Evolutionary conservation across 2,113 vertebrate genomes (phyloP).

Genomic region (Hydrolagus affinis): DNA sequence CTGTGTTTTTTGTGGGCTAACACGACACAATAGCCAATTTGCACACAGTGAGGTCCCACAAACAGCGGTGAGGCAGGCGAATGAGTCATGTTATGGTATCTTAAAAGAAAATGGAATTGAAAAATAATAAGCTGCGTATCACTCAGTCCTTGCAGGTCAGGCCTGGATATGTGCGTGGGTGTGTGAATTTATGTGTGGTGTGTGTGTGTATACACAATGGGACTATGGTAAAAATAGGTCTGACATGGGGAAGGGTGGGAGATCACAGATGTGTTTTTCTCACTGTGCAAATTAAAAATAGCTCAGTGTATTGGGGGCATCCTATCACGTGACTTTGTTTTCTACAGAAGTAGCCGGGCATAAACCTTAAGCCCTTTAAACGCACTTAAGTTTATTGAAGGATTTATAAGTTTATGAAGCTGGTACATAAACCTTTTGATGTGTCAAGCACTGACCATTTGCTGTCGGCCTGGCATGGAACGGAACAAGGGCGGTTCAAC

Average conservation of each 20-base stretch:
- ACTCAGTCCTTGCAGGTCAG: too few relatives aligned
- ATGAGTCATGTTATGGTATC: too few relatives aligned
- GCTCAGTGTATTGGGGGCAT: background rate
- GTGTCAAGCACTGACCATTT: background rate
- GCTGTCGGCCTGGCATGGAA: background rate
- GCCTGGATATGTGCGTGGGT: too few relatives aligned
- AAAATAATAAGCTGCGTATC: background rate
- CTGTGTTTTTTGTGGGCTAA: too few relatives aligned
- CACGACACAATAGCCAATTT: too few relatives aligned
- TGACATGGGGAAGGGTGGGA: background rate
- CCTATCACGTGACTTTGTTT: background rate
- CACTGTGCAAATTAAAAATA: background rate
- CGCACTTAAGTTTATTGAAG: too few relatives aligned
- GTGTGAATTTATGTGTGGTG: too few relatives aligned
- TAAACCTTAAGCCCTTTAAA: background rate
- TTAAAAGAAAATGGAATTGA: background rate
- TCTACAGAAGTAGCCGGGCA: background rate
- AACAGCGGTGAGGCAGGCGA: background rate
- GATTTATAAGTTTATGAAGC: too few relatives aligned
- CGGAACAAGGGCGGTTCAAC: background rate
- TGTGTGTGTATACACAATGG: background rate
- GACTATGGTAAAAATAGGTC: background rate
- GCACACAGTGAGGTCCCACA: too few relatives aligned
- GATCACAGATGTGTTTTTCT: background rate
- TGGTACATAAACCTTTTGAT: too few relatives aligned